These are phyloP conservation scores for Delphinus delphis DNA, from an alignment of 2,113 vertebrate genomes.

Conservation along the genomic window DNA sequence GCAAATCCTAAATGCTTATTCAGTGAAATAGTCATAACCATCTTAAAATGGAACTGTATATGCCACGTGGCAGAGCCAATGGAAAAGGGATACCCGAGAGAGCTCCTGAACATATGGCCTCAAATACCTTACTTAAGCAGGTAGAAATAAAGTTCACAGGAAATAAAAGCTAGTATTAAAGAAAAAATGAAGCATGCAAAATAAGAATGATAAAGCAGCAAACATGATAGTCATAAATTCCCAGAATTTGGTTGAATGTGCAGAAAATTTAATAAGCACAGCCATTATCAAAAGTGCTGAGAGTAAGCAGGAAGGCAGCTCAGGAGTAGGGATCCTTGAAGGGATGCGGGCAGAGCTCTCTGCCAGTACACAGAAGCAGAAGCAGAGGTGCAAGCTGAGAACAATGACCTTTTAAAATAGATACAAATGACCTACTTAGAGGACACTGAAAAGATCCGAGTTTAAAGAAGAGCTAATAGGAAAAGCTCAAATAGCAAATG, in stretches of 20 bases:
- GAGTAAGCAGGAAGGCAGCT: constrained; percentile 33
- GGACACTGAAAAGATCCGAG: neutral
- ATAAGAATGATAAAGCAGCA: constrained; percentile 70
- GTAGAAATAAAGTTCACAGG: neutral
- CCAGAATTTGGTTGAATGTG: constrained; percentile 69
- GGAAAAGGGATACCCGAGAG: neutral
- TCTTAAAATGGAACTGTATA: neutral
- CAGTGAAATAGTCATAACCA: neutral
- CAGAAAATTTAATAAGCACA: constrained; percentile 78
- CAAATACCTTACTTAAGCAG: constrained; percentile 24
- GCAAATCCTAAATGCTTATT: neutral
- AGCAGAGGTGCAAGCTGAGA: neutral
- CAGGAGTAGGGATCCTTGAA: neutral
- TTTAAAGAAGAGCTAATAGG: neutral
- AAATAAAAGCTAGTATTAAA: constrained; percentile 48
- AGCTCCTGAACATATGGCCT: neutral
- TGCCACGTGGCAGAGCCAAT: neutral
- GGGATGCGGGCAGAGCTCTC: neutral
- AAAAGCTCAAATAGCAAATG: neutral
- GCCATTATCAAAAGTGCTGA: constrained; percentile 70
- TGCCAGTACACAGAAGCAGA: neutral
- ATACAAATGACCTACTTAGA: constrained; percentile 45
- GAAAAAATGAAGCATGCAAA: constrained; percentile 65
- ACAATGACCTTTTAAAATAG: constrained; percentile 57
- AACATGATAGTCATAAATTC: constrained; percentile 68